phyloP scores from a whole-genome alignment of 2,113 vertebrate genomes.

The Elanoides forficatus region DNA sequence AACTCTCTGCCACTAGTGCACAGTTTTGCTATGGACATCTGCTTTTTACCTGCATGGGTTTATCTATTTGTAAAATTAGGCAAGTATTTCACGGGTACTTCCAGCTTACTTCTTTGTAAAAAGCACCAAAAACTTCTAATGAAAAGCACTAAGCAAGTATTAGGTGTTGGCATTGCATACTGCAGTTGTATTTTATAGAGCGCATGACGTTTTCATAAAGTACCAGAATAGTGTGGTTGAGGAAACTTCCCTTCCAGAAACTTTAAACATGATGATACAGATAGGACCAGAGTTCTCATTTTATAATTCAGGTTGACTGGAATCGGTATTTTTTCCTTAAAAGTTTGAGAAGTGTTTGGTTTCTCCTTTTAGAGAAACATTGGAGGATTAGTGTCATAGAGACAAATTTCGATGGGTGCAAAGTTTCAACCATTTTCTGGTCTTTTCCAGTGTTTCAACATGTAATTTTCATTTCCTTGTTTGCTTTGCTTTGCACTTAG shows the following conservation, averaged over 20 bases:
- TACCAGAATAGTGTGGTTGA: conserved; percentile 57
- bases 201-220: conserved; percentile 23
- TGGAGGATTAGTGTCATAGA: conserved; percentile 30
- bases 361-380: conserved; percentile 60
- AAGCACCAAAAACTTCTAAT: neutral
- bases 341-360: conserved; percentile 63
- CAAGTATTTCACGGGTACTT: neutral
- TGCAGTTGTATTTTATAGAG: conserved; percentile 16
- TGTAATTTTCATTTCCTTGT: conserved; percentile 38
- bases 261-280: conserved; percentile 67
- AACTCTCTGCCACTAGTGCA: neutral
- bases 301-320: conserved; percentile 65
- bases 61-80: conserved; percentile 9
- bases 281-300: conserved; percentile 61
- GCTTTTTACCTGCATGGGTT: neutral
- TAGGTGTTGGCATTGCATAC: neutral
- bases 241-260: conserved; percentile 56
- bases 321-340: conserved; percentile 59
- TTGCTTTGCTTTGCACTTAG: neutral
- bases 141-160: neutral
- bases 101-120: neutral
- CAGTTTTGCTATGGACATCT: neutral
- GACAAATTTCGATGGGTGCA: conserved; percentile 23
- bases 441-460: neutral
- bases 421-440: conserved; percentile 25